These are phyloP conservation scores for Zenarchopterus dispar DNA, from an alignment of 2,797 vertebrate genomes.

Conservation along the genomic window DNA sequence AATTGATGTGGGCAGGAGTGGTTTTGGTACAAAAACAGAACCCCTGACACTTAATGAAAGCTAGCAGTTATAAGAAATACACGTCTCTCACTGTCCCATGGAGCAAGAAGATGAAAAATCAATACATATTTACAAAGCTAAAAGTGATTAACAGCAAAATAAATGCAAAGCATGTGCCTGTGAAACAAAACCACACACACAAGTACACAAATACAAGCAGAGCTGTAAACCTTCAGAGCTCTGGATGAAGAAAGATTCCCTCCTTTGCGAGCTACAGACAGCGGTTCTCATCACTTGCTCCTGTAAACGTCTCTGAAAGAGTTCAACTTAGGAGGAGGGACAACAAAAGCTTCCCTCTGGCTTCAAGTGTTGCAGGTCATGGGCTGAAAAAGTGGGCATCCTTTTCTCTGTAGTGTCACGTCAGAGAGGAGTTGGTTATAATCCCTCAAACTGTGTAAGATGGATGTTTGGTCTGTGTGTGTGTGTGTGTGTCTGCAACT, in stretches of 20 bases:
- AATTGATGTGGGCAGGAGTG: constrained; percentile 48
- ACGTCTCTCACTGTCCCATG: constrained; percentile 24
- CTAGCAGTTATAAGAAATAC: constrained; percentile 26
- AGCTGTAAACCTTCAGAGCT: constrained; percentile 62
- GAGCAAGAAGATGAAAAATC: constrained; percentile 24
- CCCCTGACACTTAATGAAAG: constrained; percentile 52
- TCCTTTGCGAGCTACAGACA: constrained; percentile 34
- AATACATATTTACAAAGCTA: constrained; percentile 55
- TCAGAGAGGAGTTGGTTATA: neutral
- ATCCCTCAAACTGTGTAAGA: constrained; percentile 25
- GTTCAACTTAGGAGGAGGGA: constrained; percentile 59
- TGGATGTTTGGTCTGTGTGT: constrained; percentile 37
- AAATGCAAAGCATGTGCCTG: constrained; percentile 55
- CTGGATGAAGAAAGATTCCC: constrained; percentile 40
- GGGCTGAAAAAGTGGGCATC: constrained; percentile 34
- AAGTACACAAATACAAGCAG: constrained; percentile 45
- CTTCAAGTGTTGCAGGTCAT: constrained; percentile 80
- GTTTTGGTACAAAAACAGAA: constrained; percentile 60
- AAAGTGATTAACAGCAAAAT: constrained; percentile 69
- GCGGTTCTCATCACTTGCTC: constrained; percentile 53
- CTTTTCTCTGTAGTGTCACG: constrained; percentile 12
- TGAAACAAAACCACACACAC: constrained; percentile 23
- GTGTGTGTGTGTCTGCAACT: constrained; percentile 26
- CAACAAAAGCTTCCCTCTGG: constrained; percentile 41
- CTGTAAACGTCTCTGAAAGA: constrained; percentile 51